Conservation (phyloP, 2,888 invertebrate genomes). For the Tromatobia lineatoria region DNA sequence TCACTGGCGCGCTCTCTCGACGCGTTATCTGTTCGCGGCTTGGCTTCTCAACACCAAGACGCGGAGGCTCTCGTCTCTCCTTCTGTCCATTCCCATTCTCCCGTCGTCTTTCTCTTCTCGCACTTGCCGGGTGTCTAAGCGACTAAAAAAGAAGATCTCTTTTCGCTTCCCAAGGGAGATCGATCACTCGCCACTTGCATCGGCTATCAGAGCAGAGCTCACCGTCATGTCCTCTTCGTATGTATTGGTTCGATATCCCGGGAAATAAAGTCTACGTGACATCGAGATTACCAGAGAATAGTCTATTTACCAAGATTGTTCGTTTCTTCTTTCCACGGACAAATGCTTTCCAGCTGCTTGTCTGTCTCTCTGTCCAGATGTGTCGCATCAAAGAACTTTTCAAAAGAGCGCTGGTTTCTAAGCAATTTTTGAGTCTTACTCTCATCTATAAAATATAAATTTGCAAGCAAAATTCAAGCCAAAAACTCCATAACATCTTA, state of each 20-base stretch:
- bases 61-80: slow-evolving; percentile 8
- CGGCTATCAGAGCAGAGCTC: slow-evolving; percentile 61
- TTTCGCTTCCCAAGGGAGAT: slow-evolving; percentile 46
- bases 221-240: slow-evolving; percentile 48
- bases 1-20: slow-evolving; percentile 33
- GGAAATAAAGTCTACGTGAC: slow-evolving; percentile 53
- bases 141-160: slow-evolving; percentile 38
- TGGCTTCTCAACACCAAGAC: slow-evolving; percentile 52
- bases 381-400: too few species aligned
- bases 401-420: too few species aligned
- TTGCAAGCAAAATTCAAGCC: too few species aligned
- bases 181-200: slow-evolving; percentile 65
- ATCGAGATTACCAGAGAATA: slow-evolving; percentile 11
- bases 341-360: slow-evolving; percentile 13
- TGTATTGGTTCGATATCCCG: slow-evolving; percentile 51
- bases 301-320: slow-evolving; percentile 27
- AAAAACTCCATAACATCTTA: too few species aligned
- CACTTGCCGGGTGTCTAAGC: slow-evolving; percentile 45
- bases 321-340: neutral
- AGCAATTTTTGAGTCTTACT: too few species aligned
- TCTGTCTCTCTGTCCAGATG: neutral
- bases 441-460: too few species aligned
- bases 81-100: slow-evolving; percentile 64
- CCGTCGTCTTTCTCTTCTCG: slow-evolving; percentile 46
- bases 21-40: slow-evolving; percentile 57